Evolutionary conservation across 2,113 vertebrate genomes (phyloP).

Genomic region (Chlamydotis undulata): DNA sequence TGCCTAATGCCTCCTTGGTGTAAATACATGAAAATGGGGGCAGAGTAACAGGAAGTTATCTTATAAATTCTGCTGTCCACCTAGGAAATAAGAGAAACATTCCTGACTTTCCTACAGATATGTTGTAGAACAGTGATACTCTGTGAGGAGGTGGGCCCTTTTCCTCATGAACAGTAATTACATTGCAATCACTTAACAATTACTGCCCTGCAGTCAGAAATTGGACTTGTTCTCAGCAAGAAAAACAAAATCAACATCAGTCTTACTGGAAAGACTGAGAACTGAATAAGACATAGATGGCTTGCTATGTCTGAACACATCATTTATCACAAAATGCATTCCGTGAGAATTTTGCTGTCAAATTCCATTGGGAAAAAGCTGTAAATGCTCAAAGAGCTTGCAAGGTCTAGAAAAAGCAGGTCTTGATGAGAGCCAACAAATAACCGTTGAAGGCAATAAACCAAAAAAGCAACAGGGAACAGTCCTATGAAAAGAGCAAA

Average conservation of each 20-base stretch:
- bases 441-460: neutral
- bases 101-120: neutral
- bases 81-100: neutral
- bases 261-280: neutral
- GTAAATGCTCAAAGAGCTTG: neutral
- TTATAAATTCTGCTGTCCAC: neutral
- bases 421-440: neutral
- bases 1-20: neutral
- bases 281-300: neutral
- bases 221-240: neutral
- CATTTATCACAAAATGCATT: neutral
- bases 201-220: neutral
- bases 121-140: neutral
- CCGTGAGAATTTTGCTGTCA: neutral
- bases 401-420: neutral
- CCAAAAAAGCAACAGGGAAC: neutral
- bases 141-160: neutral
- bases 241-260: neutral
- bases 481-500: neutral
- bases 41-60: neutral
- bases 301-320: neutral
- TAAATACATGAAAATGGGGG: neutral
- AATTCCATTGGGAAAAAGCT: neutral
- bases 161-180: neutral
- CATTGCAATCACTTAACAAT: neutral